phyloP scores from a whole-genome alignment of 2,113 vertebrate genomes.

The pig (Sus scrofa) region T2T-Sscrofa CM000830.6:10646001-10646500 shows the following conservation, averaged over 20 bases:
- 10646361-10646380: too few relatives aligned
- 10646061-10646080: background rate
- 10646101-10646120: background rate
- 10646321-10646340: too few relatives aligned
- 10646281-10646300: too few relatives aligned
- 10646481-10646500: background rate
- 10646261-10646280: too few relatives aligned
- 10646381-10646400: too few relatives aligned
- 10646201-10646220: too few relatives aligned
- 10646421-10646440: background rate
- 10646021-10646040: background rate
- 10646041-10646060: background rate
- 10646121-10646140: background rate
- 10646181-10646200: background rate
- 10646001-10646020: background rate
- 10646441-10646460: background rate
- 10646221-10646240: too few relatives aligned
- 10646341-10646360: too few relatives aligned
- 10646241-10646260: too few relatives aligned
- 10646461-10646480: background rate
- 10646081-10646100: background rate
- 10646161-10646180: background rate
- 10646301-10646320: too few relatives aligned
- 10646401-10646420: too few relatives aligned
- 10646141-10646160: background rate